Evolutionary conservation across 1,140 invertebrate genomes (phyloP).

Genomic region (Rhizoglyphus robini): DNA sequence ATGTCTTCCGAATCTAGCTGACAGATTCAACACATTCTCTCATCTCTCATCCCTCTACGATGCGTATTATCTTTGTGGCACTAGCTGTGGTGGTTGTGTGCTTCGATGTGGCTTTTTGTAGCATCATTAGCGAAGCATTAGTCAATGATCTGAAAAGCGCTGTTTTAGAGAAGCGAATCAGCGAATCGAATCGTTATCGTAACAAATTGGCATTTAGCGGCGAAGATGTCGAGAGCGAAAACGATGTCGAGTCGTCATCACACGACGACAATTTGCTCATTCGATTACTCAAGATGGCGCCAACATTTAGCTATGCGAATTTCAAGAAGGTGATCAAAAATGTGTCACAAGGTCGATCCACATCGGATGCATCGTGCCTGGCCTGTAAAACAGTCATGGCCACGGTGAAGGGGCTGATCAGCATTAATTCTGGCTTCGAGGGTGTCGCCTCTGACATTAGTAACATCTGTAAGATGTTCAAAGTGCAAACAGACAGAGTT

Average conservation of each 20-base stretch:
- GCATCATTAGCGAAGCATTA: not conserved
- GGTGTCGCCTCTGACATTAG: constrained; percentile 21
- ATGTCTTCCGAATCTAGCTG: too few species aligned
- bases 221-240: not conserved
- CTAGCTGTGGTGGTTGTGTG: not conserved
- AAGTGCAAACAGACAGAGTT: constrained; percentile 21
- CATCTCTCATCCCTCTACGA: too few species aligned
- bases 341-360: constrained; percentile 7
- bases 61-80: not conserved
- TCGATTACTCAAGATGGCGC: not conserved
- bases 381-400: constrained; percentile 23
- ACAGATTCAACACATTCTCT: too few species aligned
- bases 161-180: not conserved
- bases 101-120: not conserved
- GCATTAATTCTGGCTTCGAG: constrained; percentile 21
- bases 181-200: not conserved
- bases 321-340: constrained; percentile 22
- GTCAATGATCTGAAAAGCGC: not conserved
- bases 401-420: constrained; percentile 21
- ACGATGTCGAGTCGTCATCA: not conserved
- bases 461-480: constrained; percentile 21
- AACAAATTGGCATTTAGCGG: not conserved
- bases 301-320: constrained; percentile 19
- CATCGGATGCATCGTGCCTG: constrained; percentile 18
- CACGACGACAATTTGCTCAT: not conserved